Evolutionary conservation across 2,113 vertebrate species (phyloP).

Genomic region (Mixornis gularis): DNA sequence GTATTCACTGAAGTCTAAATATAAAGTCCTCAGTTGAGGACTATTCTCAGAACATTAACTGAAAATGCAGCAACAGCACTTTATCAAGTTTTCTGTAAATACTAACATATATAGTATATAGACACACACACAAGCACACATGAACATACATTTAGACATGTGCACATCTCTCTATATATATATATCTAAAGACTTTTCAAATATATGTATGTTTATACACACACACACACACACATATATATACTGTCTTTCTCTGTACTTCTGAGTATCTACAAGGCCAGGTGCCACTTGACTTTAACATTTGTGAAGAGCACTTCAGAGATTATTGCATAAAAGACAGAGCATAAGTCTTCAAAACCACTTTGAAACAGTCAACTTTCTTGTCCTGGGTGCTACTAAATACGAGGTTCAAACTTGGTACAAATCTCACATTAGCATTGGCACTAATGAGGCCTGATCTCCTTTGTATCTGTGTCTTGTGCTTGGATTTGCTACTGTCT

Average conservation of each 20-base stretch:
- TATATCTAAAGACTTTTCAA: neutral
- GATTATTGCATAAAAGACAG: neutral
- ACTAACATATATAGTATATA: neutral
- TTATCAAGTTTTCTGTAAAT: neutral
- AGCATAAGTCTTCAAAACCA: neutral
- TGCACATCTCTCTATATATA: neutral
- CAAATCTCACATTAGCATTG: neutral
- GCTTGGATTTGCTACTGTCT: neutral
- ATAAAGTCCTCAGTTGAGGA: neutral
- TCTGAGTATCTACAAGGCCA: neutral
- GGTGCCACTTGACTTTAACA: neutral
- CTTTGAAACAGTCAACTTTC: slow-evolving; percentile 14
- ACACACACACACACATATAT: accelerated
- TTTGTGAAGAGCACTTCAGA: neutral
- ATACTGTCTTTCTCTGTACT: neutral
- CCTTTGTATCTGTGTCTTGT: neutral
- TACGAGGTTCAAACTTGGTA: neutral
- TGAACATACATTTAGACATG: neutral
- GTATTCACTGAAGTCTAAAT: neutral
- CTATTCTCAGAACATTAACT: neutral
- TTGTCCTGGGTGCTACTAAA: neutral
- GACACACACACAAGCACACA: neutral
- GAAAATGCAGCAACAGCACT: neutral
- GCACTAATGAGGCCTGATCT: neutral
- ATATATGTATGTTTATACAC: neutral